Conservation (phyloP, 2,888 invertebrate genomes). For the Plemyria rubiginata region DNA sequence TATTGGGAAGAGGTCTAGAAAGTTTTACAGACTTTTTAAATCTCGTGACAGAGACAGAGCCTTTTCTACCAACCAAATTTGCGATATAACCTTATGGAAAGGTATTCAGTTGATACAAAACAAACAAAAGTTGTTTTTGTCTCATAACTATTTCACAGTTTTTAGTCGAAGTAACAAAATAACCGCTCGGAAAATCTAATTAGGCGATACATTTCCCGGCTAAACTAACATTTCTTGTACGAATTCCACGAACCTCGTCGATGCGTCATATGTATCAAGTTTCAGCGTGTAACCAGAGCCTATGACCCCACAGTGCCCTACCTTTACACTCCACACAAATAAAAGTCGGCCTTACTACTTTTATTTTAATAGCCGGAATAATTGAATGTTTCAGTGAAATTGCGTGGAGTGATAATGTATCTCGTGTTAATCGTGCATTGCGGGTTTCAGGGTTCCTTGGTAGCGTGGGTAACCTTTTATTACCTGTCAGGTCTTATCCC, state of each 20-base stretch:
- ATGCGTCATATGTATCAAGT: conserved; percentile 13
- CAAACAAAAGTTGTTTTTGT: too few relatives aligned
- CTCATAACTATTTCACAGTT: too few relatives aligned
- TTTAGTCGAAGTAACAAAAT: too few relatives aligned
- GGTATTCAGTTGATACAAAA: too few relatives aligned
- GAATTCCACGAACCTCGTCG: not conserved
- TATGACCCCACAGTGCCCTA: conserved; percentile 12
- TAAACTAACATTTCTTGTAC: not conserved
- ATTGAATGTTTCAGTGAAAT: conserved; percentile 23
- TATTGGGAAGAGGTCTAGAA: too few relatives aligned
- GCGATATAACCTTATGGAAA: too few relatives aligned
- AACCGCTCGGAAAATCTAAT: too few relatives aligned
- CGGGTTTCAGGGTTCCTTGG: conserved; percentile 22
- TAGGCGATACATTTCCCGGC: too few relatives aligned
- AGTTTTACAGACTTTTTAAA: too few relatives aligned
- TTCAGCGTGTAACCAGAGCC: conserved; percentile 18
- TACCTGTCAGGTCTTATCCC: conserved; percentile 28
- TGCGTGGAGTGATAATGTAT: conserved; percentile 16
- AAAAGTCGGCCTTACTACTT: conserved; percentile 27
- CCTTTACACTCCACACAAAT: conserved; percentile 28
- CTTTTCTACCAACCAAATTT: too few relatives aligned
- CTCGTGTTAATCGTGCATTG: conserved; percentile 22
- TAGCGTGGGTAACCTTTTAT: conserved; percentile 32
- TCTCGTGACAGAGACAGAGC: too few relatives aligned
- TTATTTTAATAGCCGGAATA: conserved; percentile 29